phyloP scores from a whole-genome alignment of 2,797 vertebrate species.

The Rhabdophis nuchalis region DNA sequence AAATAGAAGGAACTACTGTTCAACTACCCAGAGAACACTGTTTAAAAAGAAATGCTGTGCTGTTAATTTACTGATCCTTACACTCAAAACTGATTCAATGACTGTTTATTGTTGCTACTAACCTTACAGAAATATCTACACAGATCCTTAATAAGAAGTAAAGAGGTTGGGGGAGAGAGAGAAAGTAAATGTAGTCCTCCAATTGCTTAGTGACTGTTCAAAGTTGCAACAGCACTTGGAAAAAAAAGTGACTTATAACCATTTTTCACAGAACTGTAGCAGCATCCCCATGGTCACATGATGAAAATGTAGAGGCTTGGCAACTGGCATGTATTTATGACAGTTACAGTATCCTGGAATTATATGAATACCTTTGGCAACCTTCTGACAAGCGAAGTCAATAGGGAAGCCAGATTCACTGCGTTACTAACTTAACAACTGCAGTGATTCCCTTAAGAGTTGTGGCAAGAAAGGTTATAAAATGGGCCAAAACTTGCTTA shows the following conservation, averaged over 20 bases:
- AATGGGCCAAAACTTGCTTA: too few species aligned
- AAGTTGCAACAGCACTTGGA: background rate
- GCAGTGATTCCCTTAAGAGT: background rate
- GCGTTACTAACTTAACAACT: background rate
- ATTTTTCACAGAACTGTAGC: background rate
- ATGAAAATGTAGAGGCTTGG: too few species aligned
- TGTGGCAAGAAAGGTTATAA: background rate
- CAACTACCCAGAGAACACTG: constrained; percentile 46
- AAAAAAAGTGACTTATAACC: too few species aligned
- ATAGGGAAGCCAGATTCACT: background rate
- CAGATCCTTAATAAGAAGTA: constrained; percentile 20
- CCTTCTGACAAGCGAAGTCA: background rate
- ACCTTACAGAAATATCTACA: constrained; percentile 47
- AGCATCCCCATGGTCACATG: background rate
- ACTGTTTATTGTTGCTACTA: constrained; percentile 43
- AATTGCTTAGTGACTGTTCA: background rate
- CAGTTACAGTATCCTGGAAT: too few species aligned
- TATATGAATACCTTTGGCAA: background rate
- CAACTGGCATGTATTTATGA: too few species aligned
- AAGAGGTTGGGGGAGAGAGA: background rate
- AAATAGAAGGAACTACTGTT: constrained; percentile 58
- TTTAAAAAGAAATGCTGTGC: constrained; percentile 44
- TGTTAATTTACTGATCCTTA: constrained; percentile 51
- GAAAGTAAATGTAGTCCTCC: background rate
- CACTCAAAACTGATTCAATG: constrained; percentile 46